Percentiles rank a stretch among this genome's conserved stretches.
Evolutionary conservation across 2,113 vertebrate genomes (phyloP).

Genomic region (Chamaetylas fuelleborni): DNA sequence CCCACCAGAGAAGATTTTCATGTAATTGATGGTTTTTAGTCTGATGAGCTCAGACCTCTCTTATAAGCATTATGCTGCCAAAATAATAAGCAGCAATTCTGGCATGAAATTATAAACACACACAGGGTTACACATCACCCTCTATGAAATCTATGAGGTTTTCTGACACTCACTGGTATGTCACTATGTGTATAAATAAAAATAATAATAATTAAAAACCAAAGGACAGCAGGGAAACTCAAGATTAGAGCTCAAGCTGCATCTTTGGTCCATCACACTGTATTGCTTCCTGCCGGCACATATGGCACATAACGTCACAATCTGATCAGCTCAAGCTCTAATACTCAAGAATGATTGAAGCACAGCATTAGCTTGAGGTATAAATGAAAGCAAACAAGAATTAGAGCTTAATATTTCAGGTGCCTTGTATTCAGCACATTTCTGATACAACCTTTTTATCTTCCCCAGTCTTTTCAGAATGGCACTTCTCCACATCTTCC

Average conservation of each 20-base stretch:
- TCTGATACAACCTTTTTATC: background rate
- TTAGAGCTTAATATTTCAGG: background rate
- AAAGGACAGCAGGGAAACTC: conserved; percentile 11
- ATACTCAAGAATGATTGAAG: background rate
- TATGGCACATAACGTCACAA: conserved; percentile 50
- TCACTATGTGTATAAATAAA: background rate
- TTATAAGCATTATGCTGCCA: background rate
- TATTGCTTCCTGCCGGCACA: background rate
- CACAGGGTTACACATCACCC: background rate
- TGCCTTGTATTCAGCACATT: background rate
- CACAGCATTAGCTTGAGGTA: background rate
- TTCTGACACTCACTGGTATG: background rate
- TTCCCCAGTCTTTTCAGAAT: background rate
- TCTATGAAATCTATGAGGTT: background rate
- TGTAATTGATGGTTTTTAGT: background rate
- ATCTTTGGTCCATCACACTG: background rate
- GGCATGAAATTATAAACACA: background rate
- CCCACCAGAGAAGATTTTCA: background rate
- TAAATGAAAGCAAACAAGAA: background rate
- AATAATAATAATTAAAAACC: background rate
- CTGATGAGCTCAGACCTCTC: background rate
- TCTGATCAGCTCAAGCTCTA: conserved; percentile 50
- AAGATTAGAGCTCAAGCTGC: conserved; percentile 2
- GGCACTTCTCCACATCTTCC: background rate
- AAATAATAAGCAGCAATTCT: background rate